These are phyloP conservation scores for Calliopum simillimum DNA, from an alignment of 2,888 invertebrate genomes.

Conservation along the genomic window DNA sequence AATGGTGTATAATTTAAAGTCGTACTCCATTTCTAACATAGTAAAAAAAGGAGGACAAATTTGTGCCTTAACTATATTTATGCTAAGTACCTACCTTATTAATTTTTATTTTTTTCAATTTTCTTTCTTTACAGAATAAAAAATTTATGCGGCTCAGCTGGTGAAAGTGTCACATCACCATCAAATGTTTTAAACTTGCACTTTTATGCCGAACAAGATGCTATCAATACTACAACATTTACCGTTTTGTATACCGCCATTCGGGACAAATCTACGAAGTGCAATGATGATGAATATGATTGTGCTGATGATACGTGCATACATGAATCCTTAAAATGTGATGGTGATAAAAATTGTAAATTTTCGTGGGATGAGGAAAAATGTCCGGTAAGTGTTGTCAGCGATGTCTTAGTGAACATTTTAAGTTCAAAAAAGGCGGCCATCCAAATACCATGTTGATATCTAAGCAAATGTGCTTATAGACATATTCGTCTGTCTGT, in stretches of 20 bases:
- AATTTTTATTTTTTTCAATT: slow-evolving; percentile 21
- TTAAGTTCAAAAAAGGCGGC: too few species aligned
- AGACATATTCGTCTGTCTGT: too few species aligned
- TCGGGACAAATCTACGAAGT: slow-evolving; percentile 70
- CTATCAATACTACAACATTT: slow-evolving; percentile 74
- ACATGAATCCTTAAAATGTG: slow-evolving; percentile 75
- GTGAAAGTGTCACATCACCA: slow-evolving; percentile 78
- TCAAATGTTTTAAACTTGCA: slow-evolving; percentile 80
- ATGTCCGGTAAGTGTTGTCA: slow-evolving; percentile 70
- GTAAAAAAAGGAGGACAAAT: too few species aligned
- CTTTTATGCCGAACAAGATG: slow-evolving; percentile 76
- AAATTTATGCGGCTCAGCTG: slow-evolving; percentile 88
- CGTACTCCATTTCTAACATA: too few species aligned
- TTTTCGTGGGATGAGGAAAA: slow-evolving; percentile 80
- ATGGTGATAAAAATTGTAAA: slow-evolving; percentile 82
- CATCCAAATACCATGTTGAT: too few species aligned
- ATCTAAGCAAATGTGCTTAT: too few species aligned
- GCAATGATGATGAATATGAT: slow-evolving; percentile 76
- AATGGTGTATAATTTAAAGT: too few species aligned
- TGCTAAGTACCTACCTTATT: too few species aligned
- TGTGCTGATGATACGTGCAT: slow-evolving; percentile 93
- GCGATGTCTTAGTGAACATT: too few species aligned
- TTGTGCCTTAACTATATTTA: too few species aligned
- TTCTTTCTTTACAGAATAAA: slow-evolving; percentile 68
- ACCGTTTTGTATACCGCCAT: slow-evolving; percentile 81